Evolutionary conservation across 35 echinoderm and acorn worm genomes (phyloP), one percentile per base, ranked within the genome.

Genomic region (Anneissia japonica): DNA sequence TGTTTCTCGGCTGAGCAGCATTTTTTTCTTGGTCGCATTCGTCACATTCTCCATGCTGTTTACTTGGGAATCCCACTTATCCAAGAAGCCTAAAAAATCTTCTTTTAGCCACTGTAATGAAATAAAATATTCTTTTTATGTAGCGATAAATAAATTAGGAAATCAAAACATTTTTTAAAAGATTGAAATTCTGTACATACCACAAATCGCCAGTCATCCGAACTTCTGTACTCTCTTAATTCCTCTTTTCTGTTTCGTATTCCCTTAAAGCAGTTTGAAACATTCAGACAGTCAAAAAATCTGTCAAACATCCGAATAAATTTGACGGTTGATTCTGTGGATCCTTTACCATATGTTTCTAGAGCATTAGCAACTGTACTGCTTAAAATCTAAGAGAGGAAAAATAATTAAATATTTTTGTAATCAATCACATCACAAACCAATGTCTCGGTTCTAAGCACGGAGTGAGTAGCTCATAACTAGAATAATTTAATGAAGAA

Each of bases 341-440:
- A 10, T 7, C 33, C 33, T 31, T 26, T 19, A 19, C 64, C 30
- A 36, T 29, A 39, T 35, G 31, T 13, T 34, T 88, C 46, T n/a
- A 88, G 37, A 33, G 86, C 85, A 79, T 87, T 88, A 30, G 77
- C 86, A 33, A 88, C 86, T 55, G 75, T 55, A 5, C 23, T 26
- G 29, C 74, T 79, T 4, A 88, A 39, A 29, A 88, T 77, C 86
- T 88, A 28, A 4, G 46, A 33, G 3, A 37, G 32, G 74, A 76
- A 77, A 9, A 73, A 36, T 37, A 77, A 28, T 19, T 28, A 10
- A 16, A 30, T 32, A n/a, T n/a, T n/a, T n/a, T n/a, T n/a, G n/a
- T n/a, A n/a, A n/a, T n/a, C n/a, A n/a, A n/a, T n/a, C n/a, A n/a
- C n/a, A n/a, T n/a, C n/a, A n/a, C n/a, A n/a, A n/a, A n/a, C n/a